Evolutionary conservation across 2,797 vertebrate genomes (phyloP).

Genomic region (Lacerta viridis): DNA sequence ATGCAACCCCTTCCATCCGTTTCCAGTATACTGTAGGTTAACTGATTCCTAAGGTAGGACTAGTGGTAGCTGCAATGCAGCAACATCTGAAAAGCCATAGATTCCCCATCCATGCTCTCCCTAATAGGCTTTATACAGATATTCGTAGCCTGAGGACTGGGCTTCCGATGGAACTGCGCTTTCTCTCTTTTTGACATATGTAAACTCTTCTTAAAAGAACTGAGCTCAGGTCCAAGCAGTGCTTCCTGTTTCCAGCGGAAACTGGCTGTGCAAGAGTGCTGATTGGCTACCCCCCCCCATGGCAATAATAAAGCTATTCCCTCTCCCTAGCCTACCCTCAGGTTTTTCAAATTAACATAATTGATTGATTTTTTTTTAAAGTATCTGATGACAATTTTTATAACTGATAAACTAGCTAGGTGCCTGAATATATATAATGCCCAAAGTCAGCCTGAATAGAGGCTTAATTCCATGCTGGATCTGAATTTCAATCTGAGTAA

Average conservation of each 20-base stretch:
- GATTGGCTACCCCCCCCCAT: background rate
- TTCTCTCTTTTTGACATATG: background rate
- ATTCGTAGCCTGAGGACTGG: background rate
- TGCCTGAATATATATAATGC: background rate
- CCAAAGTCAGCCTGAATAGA: background rate
- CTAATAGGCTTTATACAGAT: background rate
- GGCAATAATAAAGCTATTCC: background rate
- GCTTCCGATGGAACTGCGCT: background rate
- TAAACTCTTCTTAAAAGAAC: background rate
- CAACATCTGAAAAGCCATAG: background rate
- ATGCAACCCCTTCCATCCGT: background rate
- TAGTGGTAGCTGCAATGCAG: background rate
- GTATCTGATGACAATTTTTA: background rate
- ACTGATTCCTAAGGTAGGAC: background rate
- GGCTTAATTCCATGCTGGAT: background rate
- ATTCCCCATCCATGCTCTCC: background rate
- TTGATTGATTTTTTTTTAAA: background rate
- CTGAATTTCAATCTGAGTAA: background rate
- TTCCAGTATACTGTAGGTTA: background rate
- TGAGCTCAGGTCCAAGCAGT: background rate
- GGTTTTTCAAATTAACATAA: background rate
- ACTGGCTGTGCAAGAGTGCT: background rate
- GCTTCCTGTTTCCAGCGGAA: background rate
- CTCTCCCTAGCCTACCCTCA: background rate
- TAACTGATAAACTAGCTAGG: background rate